These are phyloP conservation scores for Drosophila merina DNA, from an alignment of 2,888 invertebrate genomes.

Conservation along the genomic window DNA sequence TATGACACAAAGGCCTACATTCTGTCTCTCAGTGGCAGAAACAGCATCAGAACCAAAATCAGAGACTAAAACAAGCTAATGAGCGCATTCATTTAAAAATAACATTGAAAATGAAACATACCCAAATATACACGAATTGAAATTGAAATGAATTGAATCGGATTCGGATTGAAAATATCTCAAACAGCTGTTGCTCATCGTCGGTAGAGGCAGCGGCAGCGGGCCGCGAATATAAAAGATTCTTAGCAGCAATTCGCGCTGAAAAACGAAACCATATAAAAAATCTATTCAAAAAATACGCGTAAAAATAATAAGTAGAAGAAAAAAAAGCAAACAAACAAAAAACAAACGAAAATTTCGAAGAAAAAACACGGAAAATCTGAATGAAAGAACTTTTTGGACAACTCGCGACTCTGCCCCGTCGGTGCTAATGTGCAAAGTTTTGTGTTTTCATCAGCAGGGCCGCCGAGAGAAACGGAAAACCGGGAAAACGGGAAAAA, in stretches of 20 bases:
- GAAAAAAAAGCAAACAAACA: conserved; percentile 23
- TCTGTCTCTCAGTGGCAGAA: conserved; percentile 34
- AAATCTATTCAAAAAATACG: conserved; percentile 32
- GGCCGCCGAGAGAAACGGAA: conserved; percentile 22
- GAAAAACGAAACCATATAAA: conserved; percentile 22
- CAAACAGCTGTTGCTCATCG: conserved; percentile 78
- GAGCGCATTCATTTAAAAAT: conserved; percentile 77
- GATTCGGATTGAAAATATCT: conserved; percentile 67
- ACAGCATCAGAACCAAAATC: conserved; percentile 13
- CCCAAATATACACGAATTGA: conserved; percentile 75
- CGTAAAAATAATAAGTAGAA: conserved; percentile 25
- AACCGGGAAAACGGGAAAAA: conserved; percentile 26
- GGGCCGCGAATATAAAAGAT: conserved; percentile 59
- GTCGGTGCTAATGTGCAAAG: conserved; percentile 76
- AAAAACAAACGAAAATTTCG: conserved; percentile 24
- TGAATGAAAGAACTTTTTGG: conserved; percentile 64
- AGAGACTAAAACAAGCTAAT: conserved; percentile 56
- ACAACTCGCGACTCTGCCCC: conserved; percentile 55
- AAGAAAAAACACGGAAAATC: conserved; percentile 34
- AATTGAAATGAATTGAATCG: conserved; percentile 58
- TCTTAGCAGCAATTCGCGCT: conserved; percentile 44
- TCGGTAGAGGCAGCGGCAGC: conserved; percentile 40
- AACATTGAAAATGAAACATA: conserved; percentile 74
- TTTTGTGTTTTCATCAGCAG: conserved; percentile 73
- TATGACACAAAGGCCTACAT: conserved; percentile 75